These are phyloP conservation scores for Orestias chungarensis DNA, from an alignment of 2,797 vertebrate genomes.

Conservation along the genomic window DNA sequence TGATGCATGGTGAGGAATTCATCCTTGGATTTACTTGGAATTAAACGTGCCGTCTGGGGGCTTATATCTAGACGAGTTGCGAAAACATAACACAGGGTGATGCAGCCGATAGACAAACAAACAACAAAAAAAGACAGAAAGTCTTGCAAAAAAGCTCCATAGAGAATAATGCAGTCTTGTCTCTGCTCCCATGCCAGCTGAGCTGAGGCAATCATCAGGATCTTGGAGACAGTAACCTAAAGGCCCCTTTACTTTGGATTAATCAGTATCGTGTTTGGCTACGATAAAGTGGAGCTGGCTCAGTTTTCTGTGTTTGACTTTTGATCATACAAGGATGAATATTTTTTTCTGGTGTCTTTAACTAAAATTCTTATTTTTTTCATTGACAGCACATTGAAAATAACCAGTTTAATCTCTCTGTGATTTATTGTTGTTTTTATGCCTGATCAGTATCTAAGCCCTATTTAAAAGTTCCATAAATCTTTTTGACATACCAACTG, in stretches of 20 bases:
- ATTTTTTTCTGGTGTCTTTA: conserved; percentile 3
- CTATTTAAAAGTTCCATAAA: background rate
- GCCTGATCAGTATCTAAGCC: background rate
- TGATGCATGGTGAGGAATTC: background rate
- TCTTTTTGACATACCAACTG: background rate
- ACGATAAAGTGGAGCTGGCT: conserved; percentile 1
- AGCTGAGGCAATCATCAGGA: conserved; percentile 35
- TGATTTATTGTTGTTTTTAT: background rate
- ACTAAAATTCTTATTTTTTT: background rate
- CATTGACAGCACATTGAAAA: background rate
- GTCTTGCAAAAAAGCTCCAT: conserved; percentile 11
- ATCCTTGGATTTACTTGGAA: background rate
- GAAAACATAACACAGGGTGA: conserved; percentile 10
- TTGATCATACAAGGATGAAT: conserved; percentile 12
- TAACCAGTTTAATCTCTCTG: background rate
- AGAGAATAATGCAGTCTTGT: conserved; percentile 34
- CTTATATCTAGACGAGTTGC: conserved; percentile 2
- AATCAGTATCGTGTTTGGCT: conserved; percentile 44
- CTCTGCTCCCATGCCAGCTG: conserved; percentile 20
- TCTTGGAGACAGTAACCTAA: conserved; percentile 38
- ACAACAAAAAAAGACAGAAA: conserved; percentile 23
- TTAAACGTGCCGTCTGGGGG: background rate
- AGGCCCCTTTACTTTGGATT: conserved; percentile 46
- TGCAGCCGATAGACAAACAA: conserved; percentile 9
- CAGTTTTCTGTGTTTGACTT: conserved; percentile 11